Conservation (phyloP, 2,113 vertebrate species). For the Mustela lutreola region DNA sequence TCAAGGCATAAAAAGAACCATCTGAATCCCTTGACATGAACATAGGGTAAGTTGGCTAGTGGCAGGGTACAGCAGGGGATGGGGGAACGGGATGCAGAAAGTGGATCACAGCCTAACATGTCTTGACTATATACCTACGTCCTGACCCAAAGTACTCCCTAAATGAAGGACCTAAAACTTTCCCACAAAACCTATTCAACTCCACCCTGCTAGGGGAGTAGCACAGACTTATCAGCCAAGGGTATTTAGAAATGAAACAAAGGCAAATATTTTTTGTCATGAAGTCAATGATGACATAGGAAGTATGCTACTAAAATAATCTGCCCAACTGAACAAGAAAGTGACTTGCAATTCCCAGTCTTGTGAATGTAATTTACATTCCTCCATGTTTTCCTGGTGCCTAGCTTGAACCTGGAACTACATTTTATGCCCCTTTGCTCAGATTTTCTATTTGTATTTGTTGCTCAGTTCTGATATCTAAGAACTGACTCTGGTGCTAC, state of each 20-base stretch:
- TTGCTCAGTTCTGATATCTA: not conserved
- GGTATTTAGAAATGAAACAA: not conserved
- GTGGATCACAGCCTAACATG: not conserved
- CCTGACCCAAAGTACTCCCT: not conserved
- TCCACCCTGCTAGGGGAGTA: not conserved
- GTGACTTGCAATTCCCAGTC: not conserved
- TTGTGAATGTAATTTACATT: not conserved
- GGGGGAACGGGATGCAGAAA: not conserved
- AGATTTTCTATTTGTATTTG: not conserved
- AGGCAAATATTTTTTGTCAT: not conserved
- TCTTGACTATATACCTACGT: not conserved
- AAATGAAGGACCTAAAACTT: not conserved
- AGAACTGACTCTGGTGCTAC: not conserved
- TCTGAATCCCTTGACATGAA: not conserved
- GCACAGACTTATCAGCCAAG: not conserved
- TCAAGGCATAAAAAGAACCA: constrained; percentile 21
- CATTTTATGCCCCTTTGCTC: not conserved
- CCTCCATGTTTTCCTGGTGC: not conserved
- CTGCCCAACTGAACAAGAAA: not conserved
- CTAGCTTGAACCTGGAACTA: not conserved
- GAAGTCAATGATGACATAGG: not conserved
- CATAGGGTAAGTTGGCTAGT: not conserved
- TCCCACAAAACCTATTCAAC: not conserved
- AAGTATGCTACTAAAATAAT: rapidly evolving
- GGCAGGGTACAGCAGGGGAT: rapidly evolving